Evolutionary conservation across 2,113 vertebrate species (phyloP), one percentile per base, ranked within the genome.

Genomic region (Microtus richardsoni): DNA sequence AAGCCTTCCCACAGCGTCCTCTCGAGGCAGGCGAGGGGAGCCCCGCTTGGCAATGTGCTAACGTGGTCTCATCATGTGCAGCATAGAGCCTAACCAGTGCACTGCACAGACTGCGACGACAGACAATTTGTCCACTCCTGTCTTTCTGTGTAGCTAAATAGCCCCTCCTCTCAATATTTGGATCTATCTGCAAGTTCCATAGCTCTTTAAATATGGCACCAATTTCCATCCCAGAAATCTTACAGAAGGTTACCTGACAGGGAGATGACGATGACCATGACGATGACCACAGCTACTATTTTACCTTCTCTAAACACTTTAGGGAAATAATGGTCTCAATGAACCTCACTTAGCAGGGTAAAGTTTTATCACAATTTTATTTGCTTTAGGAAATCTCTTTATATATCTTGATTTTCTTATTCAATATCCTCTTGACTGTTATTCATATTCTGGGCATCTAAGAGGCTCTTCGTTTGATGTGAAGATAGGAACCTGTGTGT

Each of bases 361-460:
- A 83, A 89, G 58, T 58, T 58, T 8, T 39, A 17, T 78, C 28
- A 71, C 21, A 79, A 68, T 87, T 89, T 49, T 78, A 91, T 2
- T 78, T 54, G 62, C 28, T 70, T 49, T 86, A 33, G 60, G 60
- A 47, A 47, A 33, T 21, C 39, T 66, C 39, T 64, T 91, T 62
- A 13, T 44, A 62, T 39, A 47, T 44, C 44, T 89, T 85, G 2
- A 74, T n/a, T 85, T 66, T 60, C 52, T n/a, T 21, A 91, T 19
- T 24, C 90, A 52, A 82, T 85, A 33, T 36, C 33, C 13, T 82
- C 62, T 70, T 11, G 49, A 87, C 52, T 60, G 49, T 41, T 70
- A 5, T n/a, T 62, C 62, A 62, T 39, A 88, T 10, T 87, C 54
- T 73, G 88, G 88, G 49, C 96, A 90, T 90, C 89, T 80, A 79